Percentiles rank a stretch among this genome's conserved stretches.
These are phyloP conservation scores for Passer montanus DNA, from an alignment of 2,113 vertebrate genomes.

Conservation along the genomic window DNA sequence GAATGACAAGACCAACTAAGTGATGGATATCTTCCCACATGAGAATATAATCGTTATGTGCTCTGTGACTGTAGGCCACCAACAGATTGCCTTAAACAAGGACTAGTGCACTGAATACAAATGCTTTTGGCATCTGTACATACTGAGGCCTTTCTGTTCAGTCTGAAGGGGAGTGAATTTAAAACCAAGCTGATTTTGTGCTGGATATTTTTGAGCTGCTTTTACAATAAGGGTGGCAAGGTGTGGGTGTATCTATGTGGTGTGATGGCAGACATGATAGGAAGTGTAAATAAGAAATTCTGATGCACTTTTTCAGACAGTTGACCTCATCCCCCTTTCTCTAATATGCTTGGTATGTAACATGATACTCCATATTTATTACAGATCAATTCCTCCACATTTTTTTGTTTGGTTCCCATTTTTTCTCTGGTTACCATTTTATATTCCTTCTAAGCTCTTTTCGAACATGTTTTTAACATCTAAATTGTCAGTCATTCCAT, in stretches of 20 bases:
- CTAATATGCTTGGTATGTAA: neutral
- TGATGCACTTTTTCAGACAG: neutral
- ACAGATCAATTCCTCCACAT: neutral
- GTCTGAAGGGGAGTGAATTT: neutral
- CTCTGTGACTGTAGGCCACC: slow-evolving; percentile 28
- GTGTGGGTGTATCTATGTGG: neutral
- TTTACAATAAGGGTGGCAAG: neutral
- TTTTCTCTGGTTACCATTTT: neutral
- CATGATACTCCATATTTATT: neutral
- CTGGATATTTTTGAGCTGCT: neutral
- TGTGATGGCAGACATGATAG: neutral
- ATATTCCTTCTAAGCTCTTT: neutral
- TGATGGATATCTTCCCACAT: slow-evolving; percentile 40
- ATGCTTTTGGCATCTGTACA: neutral
- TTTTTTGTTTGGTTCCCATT: neutral
- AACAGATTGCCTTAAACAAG: slow-evolving; percentile 42
- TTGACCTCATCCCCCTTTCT: neutral
- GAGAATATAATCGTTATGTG: slow-evolving; percentile 44
- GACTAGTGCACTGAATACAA: slow-evolving; percentile 14
- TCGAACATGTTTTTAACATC: neutral
- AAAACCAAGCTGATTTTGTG: neutral
- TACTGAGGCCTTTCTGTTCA: neutral
- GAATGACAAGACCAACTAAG: slow-evolving; percentile 26
- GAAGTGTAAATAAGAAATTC: neutral
- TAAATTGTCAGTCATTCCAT: slow-evolving; percentile 14